These are phyloP conservation scores for Calcarius lapponicus DNA, from an alignment of 2,797 vertebrate species.

Conservation along the genomic window DNA sequence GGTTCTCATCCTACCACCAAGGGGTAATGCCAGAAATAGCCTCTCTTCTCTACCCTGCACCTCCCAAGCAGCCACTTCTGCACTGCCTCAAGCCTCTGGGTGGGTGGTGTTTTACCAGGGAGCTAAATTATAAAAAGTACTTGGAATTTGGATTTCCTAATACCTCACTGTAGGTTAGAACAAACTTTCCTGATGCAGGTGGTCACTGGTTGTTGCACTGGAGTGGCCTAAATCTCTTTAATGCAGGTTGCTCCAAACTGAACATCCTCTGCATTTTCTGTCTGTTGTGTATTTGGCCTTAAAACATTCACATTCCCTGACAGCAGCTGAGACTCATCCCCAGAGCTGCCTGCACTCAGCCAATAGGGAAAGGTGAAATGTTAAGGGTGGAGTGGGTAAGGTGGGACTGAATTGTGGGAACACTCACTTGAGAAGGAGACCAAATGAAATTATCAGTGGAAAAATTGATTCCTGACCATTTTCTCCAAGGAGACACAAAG, in stretches of 20 bases:
- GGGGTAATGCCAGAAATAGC: not conserved
- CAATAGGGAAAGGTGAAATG: not conserved
- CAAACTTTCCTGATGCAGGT: not conserved
- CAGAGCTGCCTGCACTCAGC: not conserved
- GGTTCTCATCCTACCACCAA: not conserved
- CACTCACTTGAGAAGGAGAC: not conserved
- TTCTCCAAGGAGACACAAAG: not conserved
- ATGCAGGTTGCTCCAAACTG: not conserved
- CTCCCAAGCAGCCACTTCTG: conserved; percentile 14
- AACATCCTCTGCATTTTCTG: not conserved
- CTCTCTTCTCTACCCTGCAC: not conserved
- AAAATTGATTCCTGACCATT: not conserved
- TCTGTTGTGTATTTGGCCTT: not conserved
- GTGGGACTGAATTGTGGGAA: not conserved
- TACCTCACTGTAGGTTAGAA: not conserved
- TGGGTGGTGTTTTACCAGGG: conserved; percentile 40
- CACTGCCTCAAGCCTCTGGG: not conserved
- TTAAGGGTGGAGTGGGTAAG: not conserved
- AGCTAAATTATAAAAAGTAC: not conserved
- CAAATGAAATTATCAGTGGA: not conserved
- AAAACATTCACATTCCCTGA: not conserved
- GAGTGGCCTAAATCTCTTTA: not conserved
- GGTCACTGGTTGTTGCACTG: not conserved
- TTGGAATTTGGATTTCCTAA: not conserved
- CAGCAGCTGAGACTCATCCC: not conserved